Evolutionary conservation across 2,888 invertebrate species (phyloP).

Genomic region (Cosmopolites sordidus): DNA sequence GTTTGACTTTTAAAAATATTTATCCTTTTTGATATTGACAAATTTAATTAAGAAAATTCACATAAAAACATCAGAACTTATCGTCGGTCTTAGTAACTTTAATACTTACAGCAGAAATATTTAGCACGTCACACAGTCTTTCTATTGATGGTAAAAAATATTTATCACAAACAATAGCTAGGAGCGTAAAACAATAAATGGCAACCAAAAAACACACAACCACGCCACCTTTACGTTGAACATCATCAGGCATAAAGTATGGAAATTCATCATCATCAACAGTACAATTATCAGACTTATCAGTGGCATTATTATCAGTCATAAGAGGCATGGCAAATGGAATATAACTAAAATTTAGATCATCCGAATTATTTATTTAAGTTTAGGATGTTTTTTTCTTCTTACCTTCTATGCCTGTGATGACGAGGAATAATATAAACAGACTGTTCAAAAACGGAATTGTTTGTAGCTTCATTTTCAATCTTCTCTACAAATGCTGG

Average conservation of each 20-base stretch:
- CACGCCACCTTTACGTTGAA: conserved; percentile 73
- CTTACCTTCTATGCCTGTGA: conserved; percentile 6
- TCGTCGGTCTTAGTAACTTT: too few species aligned
- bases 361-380: too few species aligned
- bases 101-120: conserved; percentile 60
- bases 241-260: conserved; percentile 57
- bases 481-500: neutral
- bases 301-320: neutral
- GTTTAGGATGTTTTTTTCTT: too few species aligned
- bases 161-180: conserved; percentile 87
- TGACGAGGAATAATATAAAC: neutral
- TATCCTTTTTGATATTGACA: too few species aligned
- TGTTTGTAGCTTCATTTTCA: neutral
- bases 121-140: conserved; percentile 75
- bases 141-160: conserved; percentile 89
- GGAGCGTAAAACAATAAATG: conserved; percentile 77
- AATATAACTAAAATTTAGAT: conserved; percentile 19
- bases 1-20: too few species aligned
- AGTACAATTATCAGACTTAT: neutral
- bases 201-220: conserved; percentile 70
- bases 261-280: conserved; percentile 55
- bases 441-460: neutral
- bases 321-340: conserved; percentile 20
- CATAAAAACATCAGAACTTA: too few species aligned
- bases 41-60: too few species aligned